Evolutionary conservation across 2,888 invertebrate species (phyloP), one percentile per base, ranked within the genome.

Genomic region (Cephus pygmeus): DNA sequence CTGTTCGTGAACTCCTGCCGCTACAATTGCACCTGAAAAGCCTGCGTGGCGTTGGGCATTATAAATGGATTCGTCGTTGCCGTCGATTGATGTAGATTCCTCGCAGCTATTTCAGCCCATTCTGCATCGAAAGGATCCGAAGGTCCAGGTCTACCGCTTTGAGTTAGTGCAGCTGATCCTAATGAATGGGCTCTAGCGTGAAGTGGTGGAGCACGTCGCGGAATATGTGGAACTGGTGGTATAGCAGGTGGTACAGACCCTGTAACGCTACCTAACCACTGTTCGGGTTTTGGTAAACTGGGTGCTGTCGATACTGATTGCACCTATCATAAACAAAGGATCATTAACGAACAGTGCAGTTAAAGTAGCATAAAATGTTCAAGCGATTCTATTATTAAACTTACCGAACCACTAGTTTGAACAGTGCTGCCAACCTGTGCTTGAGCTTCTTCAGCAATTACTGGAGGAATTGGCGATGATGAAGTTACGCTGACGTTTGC

Each of bases 91-190:
- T 92, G 91, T 79, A 92, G 90, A 85, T 92, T 92, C 79, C 91
- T 89, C 56, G 94, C 93, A 1, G 94, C 93, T 74, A 94, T 92
- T 78, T 94, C 94, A 1, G 95, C 97, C 96, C 97, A 97, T 86
- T 96, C 96, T 23, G 96, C 96, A 89, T 97, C 96, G 88, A 97
- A 97, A 0, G 97, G 97, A 92, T 97, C 96, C 31, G 93, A 83
- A 1, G 88, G 85, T 23, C 88, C 88, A 12, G 87, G 56, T 31
- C n/a, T 74, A 69, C 23, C 33, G 15, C 33, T 81, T 76, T 35
- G 79, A 76, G 84, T 85, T 85, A 88, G 91, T 68, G 90, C 89
- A 6, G 93, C 92, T 40, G 93, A 92, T 11, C 93, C 94, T 40
- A 94, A 91, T 35, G 93, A 93, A 75, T 91, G 92, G 1, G 93